These are phyloP conservation scores for Platyscapa corneri DNA, from an alignment of 1,140 invertebrate genomes.

Conservation along the genomic window DNA sequence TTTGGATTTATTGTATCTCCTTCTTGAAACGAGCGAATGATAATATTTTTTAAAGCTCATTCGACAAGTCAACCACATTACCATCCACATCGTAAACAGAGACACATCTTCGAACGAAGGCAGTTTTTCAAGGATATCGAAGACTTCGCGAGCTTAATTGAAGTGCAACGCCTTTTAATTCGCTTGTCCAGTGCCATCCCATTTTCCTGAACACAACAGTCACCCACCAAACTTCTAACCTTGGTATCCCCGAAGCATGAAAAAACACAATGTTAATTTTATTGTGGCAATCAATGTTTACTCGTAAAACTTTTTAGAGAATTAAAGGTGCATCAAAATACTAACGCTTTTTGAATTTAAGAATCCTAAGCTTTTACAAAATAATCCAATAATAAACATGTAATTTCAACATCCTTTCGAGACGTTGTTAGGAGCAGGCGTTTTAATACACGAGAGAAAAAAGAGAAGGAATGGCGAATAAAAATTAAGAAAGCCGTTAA, in stretches of 20 bases:
- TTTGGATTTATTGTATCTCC: neutral
- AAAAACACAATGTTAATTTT: conserved; percentile 16
- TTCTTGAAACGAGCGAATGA: neutral
- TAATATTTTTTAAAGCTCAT: neutral
- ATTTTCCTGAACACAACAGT: neutral
- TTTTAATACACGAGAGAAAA: neutral
- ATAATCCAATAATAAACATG: no score
- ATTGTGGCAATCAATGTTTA: neutral
- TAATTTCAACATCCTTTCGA: no score
- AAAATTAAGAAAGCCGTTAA: no score
- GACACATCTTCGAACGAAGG: conserved; percentile 2
- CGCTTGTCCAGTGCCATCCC: neutral
- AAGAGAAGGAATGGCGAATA: no score
- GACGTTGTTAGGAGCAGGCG: no score
- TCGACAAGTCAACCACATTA: conserved; percentile 6
- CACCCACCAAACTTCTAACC: conserved; percentile 59
- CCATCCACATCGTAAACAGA: neutral
- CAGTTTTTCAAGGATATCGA: conserved; percentile 9
- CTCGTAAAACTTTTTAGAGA: no score
- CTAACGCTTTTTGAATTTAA: neutral
- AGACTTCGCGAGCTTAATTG: conserved; percentile 1
- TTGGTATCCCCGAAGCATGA: conserved; percentile 57
- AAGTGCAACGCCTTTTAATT: conserved; percentile 30
- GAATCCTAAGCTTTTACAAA: no score
- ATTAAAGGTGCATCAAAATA: no score